Conservation (phyloP, 1,140 invertebrate species). For the Metaphire vulgaris region DNA sequence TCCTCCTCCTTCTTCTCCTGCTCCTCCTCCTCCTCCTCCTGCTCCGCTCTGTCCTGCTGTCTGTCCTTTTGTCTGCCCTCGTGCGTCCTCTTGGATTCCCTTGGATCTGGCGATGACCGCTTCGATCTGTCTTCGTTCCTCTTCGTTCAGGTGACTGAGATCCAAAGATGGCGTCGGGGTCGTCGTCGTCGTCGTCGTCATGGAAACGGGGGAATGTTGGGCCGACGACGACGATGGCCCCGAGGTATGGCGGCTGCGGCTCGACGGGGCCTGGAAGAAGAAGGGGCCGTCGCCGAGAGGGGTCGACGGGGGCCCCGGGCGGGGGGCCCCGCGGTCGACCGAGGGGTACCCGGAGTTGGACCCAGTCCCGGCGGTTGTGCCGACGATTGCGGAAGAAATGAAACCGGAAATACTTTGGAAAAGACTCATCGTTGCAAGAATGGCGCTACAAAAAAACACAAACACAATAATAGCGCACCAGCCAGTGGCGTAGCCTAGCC, state of each 20-base stretch:
- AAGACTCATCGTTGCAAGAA: no score
- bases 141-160: constrained; percentile 58
- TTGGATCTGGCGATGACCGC: constrained; percentile 61
- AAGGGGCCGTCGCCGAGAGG: neutral
- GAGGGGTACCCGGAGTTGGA: neutral
- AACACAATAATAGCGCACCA: no score
- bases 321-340: neutral
- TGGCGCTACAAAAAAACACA: no score
- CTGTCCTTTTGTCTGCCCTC: neutral
- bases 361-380: neutral
- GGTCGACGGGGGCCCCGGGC: no score
- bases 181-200: no score
- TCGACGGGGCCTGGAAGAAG: neutral
- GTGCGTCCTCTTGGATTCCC: constrained; percentile 43
- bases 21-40: neutral
- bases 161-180: constrained; percentile 53
- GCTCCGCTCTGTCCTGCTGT: no score
- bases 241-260: neutral
- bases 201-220: neutral
- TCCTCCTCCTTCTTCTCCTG: no score
- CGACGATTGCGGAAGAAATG: constrained; percentile 16
- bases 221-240: neutral
- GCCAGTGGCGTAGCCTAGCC: no score
- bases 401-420: constrained; percentile 20
- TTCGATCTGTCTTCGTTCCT: constrained; percentile 59